These are phyloP conservation scores for Rhabdornis inornatus DNA, from an alignment of 2,113 vertebrate species.

Conservation along the genomic window DNA sequence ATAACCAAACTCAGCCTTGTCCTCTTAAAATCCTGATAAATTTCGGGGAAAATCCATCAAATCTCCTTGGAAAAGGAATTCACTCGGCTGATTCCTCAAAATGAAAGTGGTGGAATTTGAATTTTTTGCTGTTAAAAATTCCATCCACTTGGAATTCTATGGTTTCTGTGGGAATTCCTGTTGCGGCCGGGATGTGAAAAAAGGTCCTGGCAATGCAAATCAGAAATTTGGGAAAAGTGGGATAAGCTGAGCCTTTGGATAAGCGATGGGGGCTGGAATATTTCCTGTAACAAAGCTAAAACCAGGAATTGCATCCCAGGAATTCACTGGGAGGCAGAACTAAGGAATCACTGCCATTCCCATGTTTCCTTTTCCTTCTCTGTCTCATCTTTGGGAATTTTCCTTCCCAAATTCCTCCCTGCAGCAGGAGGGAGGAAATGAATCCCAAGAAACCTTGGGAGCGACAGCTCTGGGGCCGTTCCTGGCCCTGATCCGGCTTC, in stretches of 20 bases:
- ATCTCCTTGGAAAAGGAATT: not conserved
- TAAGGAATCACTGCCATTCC: not conserved
- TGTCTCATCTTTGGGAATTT: not conserved
- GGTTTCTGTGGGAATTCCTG: not conserved
- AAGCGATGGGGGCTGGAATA: fast-evolving
- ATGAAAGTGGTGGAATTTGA: not conserved
- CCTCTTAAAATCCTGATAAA: not conserved
- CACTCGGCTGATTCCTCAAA: not conserved
- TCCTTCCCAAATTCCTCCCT: not conserved
- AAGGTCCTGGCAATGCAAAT: not conserved
- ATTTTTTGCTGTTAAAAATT: not conserved
- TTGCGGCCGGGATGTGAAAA: fast-evolving
- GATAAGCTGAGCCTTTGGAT: not conserved
- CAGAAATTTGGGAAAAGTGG: fast-evolving
- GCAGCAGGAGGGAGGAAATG: not conserved
- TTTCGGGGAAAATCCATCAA: not conserved
- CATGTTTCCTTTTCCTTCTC: fast-evolving
- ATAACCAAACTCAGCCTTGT: fast-evolving
- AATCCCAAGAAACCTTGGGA: not conserved
- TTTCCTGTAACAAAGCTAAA: not conserved
- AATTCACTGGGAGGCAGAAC: not conserved
- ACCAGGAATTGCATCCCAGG: not conserved
- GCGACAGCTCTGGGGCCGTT: fast-evolving
- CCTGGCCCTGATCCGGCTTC: not conserved
- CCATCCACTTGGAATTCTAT: not conserved